A percentile compares a stretch with the other conserved stretches of the same genome.
phyloP scores from a whole-genome alignment of 2,113 vertebrate genomes.

The Carollia perspicillata region DNA sequence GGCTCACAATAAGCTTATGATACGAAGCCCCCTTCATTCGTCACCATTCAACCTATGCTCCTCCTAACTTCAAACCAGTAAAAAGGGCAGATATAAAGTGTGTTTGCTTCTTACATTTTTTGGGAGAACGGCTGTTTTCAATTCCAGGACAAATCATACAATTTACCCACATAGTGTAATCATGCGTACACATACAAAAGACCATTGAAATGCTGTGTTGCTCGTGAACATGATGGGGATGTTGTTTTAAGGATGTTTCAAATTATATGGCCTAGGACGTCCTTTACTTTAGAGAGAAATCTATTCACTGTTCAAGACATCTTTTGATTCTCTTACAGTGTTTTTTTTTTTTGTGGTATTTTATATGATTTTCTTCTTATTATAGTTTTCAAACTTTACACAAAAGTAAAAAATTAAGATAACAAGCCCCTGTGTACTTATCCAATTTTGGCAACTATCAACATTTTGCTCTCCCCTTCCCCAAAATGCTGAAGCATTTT shows the following conservation, averaged over 20 bases:
- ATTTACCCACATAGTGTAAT: background rate
- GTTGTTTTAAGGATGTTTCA: conserved; percentile 14
- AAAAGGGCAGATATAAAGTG: background rate
- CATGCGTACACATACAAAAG: background rate
- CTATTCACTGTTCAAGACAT: background rate
- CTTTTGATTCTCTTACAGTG: background rate
- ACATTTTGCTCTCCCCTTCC: background rate
- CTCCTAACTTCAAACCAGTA: background rate
- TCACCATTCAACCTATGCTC: background rate
- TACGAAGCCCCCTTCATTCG: background rate
- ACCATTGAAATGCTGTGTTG: background rate
- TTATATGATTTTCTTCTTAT: background rate
- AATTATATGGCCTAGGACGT: conserved; percentile 24
- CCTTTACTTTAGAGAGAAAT: conserved; percentile 30
- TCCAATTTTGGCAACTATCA: background rate
- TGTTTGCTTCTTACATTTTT: background rate
- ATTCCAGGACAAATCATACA: conserved; percentile 32
- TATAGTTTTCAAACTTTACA: background rate
- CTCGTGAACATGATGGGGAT: background rate
- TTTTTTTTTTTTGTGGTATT: background rate
- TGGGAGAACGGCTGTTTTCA: conserved; percentile 46
- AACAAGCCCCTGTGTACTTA: background rate
- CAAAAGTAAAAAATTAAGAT: conserved; percentile 2
- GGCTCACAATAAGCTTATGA: background rate
- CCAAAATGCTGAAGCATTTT: background rate